These are phyloP conservation scores for Brevimyrus niger DNA, from an alignment of 2,113 vertebrate genomes.

Conservation along the genomic window DNA sequence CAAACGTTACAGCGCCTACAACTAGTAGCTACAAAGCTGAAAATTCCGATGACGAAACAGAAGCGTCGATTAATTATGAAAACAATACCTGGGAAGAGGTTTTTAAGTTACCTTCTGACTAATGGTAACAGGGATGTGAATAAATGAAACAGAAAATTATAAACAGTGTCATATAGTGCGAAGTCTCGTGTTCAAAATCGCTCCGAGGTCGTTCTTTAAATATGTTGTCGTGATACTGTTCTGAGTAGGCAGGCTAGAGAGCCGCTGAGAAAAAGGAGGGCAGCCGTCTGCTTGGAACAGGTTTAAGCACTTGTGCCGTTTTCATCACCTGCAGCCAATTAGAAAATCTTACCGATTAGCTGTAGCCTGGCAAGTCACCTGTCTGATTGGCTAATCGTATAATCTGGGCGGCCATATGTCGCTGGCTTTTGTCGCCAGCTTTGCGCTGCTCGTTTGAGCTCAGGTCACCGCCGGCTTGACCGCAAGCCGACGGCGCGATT, in stretches of 20 bases:
- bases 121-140: neutral
- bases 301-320: conserved; percentile 61
- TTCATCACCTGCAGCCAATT: conserved; percentile 62
- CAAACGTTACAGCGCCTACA: neutral
- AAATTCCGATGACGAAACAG: neutral
- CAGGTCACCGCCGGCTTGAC: neutral
- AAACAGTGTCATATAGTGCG: neutral
- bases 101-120: neutral
- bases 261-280: conserved; percentile 41
- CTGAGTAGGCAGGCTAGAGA: neutral
- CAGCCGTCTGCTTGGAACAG: conserved; percentile 52
- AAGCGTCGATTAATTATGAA: neutral
- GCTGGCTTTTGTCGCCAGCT: conserved; percentile 22
- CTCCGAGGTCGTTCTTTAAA: neutral
- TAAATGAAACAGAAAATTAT: neutral
- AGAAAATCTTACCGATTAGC: conserved; percentile 59
- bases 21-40: neutral
- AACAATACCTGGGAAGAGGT: neutral
- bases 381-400: conserved; percentile 69
- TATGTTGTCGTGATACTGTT: no score
- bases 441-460: neutral
- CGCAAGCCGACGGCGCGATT: neutral
- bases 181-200: neutral
- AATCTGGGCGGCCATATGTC: conserved; percentile 78
- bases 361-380: conserved; percentile 61